Base-by-base conservation (phyloP, 2,113 vertebrate genomes). In the Oostethus manadensis region DNA sequence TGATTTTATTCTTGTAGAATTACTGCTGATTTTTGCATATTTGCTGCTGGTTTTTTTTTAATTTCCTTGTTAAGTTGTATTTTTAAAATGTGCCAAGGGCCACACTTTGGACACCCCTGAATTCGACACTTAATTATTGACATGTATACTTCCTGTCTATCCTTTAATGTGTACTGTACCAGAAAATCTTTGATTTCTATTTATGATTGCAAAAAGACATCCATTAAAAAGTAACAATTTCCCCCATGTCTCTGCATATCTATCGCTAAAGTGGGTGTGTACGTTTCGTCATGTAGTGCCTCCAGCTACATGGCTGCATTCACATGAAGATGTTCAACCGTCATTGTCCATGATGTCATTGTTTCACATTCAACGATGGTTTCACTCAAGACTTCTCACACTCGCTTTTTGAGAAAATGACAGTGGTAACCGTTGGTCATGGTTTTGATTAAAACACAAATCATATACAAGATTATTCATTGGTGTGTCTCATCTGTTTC, bases 331-430 rank as follows among this genome's bases (percentile, higher is more conserved):
- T 22, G 13, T 46, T 0, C 1, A 49, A 58, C 26, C 33, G 22
- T 57, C 47, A 42, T 8, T 15, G 5, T 51, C 21, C 20, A 11
- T 66, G 49, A 62, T 45, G 17, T 74, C 53, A 71, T 61, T 21
- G 11, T 72, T 44, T 67, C 2, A 17, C 33, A 51, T 64, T 48
- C 54, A 14, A 56, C 18, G n/a, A 1, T 3, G 8, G 57, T 64
- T 65, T 71, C 54, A 59, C 38, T 59, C 57, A 40, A 47, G 38
- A 22, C 10, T 40, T 57, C 18, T 60, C 20, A 59, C 5, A 38
- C 45, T 16, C 10, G 33, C 10, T 51, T 54, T 13, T 38, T 16
- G 51, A 33, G 4, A 5, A 54, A 10, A 56, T 53, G 47, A 48
- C 53, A 0, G 10, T 10, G 10, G 47, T 48, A 10, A 48, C 11